A percentile compares a stretch with the other conserved stretches of the same genome.
Conservation (phyloP, 53 echinoderm and acorn worm genomes). For the Pentamera pediparva region DNA sequence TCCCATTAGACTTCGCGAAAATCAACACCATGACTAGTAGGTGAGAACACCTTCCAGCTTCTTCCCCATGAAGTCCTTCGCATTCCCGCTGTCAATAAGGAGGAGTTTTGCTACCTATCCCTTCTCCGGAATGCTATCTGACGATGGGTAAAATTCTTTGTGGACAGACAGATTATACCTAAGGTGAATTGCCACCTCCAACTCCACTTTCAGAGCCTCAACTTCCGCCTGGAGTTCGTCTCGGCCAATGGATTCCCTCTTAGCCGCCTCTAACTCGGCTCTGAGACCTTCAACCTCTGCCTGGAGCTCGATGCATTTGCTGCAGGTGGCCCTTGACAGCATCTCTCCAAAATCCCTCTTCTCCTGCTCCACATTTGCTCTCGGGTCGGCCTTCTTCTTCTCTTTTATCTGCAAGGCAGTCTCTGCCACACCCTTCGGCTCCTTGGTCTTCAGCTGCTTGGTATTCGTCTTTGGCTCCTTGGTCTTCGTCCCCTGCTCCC, state of each 20-base stretch:
- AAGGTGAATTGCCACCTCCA: not conserved
- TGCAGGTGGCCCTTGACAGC: not conserved
- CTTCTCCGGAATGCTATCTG: no score
- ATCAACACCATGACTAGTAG: no score
- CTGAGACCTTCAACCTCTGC: not conserved
- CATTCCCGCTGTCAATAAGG: no score
- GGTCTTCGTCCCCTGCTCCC: not conserved
- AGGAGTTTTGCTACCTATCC: no score
- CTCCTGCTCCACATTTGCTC: not conserved
- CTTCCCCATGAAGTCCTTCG: no score
- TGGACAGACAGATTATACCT: no score
- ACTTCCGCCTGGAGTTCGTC: not conserved
- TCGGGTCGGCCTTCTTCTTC: not conserved
- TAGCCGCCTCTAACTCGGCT: not conserved
- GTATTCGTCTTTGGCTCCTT: not conserved
- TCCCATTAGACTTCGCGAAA: no score
- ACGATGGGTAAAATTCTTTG: no score
- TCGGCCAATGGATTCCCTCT: not conserved
- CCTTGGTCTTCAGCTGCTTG: not conserved
- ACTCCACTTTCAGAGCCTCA: not conserved
- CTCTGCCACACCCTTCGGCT: not conserved
- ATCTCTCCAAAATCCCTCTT: slow-evolving; percentile 6
- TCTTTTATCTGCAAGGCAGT: slow-evolving; percentile 2
- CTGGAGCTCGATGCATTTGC: not conserved
- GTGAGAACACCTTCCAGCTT: no score